A percentile compares a stretch with the other conserved stretches of the same genome.
phyloP scores from a whole-genome alignment of 92 coral and sea anemone species.

The Parazoanthus swiftii region DNA sequence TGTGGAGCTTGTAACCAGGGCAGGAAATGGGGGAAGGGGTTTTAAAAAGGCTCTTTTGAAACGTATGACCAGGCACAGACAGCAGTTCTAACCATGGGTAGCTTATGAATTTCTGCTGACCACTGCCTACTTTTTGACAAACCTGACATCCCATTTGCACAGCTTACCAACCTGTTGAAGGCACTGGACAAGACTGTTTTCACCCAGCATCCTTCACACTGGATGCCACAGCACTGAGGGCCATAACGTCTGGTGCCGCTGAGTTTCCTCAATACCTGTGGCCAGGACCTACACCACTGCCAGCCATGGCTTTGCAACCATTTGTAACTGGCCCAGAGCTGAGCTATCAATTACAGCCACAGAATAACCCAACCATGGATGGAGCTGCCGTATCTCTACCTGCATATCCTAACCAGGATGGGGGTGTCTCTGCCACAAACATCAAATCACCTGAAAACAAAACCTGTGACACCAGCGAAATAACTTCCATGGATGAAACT shows the following conservation, averaged over 20 bases:
- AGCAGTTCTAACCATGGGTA: no score
- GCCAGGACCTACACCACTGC: constrained; percentile 30
- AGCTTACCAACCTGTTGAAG: constrained; percentile 19
- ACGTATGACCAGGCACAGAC: no score
- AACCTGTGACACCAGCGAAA: not conserved
- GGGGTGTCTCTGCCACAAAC: not conserved
- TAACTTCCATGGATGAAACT: not conserved
- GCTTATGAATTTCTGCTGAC: not conserved
- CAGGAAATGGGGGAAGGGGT: no score
- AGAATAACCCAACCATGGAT: not conserved
- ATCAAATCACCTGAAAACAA: not conserved
- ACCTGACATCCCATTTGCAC: not conserved
- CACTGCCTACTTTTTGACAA: no score
- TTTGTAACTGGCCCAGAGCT: constrained; percentile 20
- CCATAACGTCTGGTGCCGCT: not conserved
- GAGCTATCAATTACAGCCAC: constrained; percentile 19
- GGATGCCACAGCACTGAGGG: constrained; percentile 5
- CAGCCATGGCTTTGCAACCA: constrained; percentile 45
- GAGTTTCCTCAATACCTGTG: constrained; percentile 22
- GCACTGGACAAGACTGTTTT: not conserved
- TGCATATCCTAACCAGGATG: constrained; percentile 14
- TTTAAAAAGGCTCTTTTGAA: no score
- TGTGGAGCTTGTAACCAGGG: no score
- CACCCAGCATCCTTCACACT: constrained; percentile 22
- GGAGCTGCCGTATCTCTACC: not conserved